Base-by-base conservation (phyloP, 2,797 vertebrate genomes). In the Phataginus tricuspis region DNA sequence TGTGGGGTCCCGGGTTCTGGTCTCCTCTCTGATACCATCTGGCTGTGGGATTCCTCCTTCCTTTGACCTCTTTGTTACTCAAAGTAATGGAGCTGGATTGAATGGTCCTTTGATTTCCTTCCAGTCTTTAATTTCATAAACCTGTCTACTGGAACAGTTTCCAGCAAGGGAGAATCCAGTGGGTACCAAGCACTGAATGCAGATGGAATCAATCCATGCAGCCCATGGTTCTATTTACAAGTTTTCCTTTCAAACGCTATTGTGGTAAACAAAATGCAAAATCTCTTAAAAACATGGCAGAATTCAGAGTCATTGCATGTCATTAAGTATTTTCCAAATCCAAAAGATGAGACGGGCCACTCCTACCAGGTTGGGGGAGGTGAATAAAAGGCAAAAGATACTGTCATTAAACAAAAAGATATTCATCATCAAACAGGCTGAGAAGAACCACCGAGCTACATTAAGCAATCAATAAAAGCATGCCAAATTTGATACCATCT, bases 21-120 rank as follows among this genome's bases (percentile, higher is more conserved):
- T 25, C 39, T 91, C 31, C 68, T 63, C 57, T 79, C 29, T 49
- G 66, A 49, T 39, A 53, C 19, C 42, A 59, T 49, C n/a, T 87
- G 59, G 45, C 84, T 78, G 9, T 31, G 59, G 63, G 31, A 68
- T 59, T 80, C 61, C 25, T 80, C 61, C 25, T 18, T 63, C 25
- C 64, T 51, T 83, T 64, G 59, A 90, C 55, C 37, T 55, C 8
- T 19, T 19, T 80, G 34, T 79, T 94, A 63, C 49, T 29, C 14
- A 64, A 87, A 93, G 93, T 78, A 75, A 74, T 29, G 45, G 59
- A 90, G 77, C 25, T 92, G 29, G 19, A 85, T 15, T 69, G 13
- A 85, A 64, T 8, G 31, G 45, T 42, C 25, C 69, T 95, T 75
- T 87, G 71, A 87, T 90, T 87, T 72, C 83, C 51, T 75, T 96